Evolutionary conservation across 1,140 invertebrate species (phyloP), one percentile per base, ranked within the genome.

Genomic region (Radopholus similis): DNA sequence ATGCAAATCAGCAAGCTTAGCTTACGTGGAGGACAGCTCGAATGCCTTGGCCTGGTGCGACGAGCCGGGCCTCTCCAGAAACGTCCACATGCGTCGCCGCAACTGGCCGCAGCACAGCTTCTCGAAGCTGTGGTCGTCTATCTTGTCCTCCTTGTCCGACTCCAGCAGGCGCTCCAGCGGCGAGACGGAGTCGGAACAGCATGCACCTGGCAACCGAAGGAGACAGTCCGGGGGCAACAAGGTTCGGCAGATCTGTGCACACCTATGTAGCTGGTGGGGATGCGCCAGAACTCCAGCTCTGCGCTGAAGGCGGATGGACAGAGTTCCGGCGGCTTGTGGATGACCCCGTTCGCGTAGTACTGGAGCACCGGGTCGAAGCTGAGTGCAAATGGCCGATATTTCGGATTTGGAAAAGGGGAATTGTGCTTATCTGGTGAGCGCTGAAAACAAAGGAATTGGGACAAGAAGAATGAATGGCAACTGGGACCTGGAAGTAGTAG

Each of bases 21-120:
- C n/a, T n/a, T n/a, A n/a, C n/a, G 78, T 81, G n/a, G 78, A 81
- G 9, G 74, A 78, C 4, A 81, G 62, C 67, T 81, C 78, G 59
- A 81, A 32, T 28, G 30, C 30, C 37, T 42, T 82, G 28, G 80
- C 79, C 62, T 81, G 79, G 42, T 75, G 70, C 26, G 78, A 81
- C n/a, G 80, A 82, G 2, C 78, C 78, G 11, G 78, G 78, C 34
- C 78, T 63, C 55, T 82, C 78, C 21, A 81, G 60, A 64, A 81
- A 81, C 21, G 80, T 81, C 78, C 78, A 81, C 78, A 81, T 81
- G 35, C 80, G 38, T 51, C 78, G 58, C 28, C 78, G 34, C 40
- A 81, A 55, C 55, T 78, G 71, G 15, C 78, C 78, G 57, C 73
- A 78, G 44, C 69, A 67, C 44, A 81, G 44, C 13, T 81, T 81